Percentiles rank a stretch among this genome's conserved stretches.
Evolutionary conservation across 1,140 invertebrate species (phyloP).

Genomic region (Watersipora subatra): DNA sequence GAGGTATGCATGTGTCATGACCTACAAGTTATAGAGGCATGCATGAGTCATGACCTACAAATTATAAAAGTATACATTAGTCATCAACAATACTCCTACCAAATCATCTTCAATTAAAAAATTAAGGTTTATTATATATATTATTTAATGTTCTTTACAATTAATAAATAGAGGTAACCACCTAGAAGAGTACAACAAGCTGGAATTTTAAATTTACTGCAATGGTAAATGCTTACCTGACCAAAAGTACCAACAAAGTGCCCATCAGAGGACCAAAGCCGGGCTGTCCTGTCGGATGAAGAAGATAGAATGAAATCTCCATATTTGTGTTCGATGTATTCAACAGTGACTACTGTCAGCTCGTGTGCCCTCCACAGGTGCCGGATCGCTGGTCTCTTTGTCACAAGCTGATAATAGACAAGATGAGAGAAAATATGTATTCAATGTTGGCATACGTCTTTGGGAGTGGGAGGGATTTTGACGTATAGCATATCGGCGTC

Average conservation of each 20-base stretch:
- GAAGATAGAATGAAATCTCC: constrained; percentile 29
- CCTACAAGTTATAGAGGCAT: neutral
- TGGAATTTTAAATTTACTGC: no score
- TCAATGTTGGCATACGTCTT: neutral
- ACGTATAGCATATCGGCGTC: no score
- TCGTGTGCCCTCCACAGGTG: constrained; percentile 30
- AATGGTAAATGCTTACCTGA: no score
- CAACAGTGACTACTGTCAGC: constrained; percentile 31
- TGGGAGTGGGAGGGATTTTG: no score
- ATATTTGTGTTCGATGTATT: constrained; percentile 25
- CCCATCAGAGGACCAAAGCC: constrained; percentile 31
- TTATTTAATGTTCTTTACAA: no score
- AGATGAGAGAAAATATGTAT: neutral
- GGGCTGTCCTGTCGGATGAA: constrained; percentile 36
- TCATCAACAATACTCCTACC: neutral
- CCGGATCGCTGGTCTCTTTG: constrained; percentile 18
- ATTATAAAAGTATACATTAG: no score
- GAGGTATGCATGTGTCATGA: no score
- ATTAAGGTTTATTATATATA: no score
- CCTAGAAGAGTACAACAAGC: no score
- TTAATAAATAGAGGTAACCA: no score
- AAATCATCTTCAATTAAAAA: no score
- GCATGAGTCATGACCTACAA: neutral
- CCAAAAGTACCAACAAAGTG: constrained; percentile 37
- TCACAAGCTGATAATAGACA: constrained; percentile 18